phyloP scores from a whole-genome alignment of 1,140 invertebrate genomes.

The Schlechtendalia chinensis region DNA sequence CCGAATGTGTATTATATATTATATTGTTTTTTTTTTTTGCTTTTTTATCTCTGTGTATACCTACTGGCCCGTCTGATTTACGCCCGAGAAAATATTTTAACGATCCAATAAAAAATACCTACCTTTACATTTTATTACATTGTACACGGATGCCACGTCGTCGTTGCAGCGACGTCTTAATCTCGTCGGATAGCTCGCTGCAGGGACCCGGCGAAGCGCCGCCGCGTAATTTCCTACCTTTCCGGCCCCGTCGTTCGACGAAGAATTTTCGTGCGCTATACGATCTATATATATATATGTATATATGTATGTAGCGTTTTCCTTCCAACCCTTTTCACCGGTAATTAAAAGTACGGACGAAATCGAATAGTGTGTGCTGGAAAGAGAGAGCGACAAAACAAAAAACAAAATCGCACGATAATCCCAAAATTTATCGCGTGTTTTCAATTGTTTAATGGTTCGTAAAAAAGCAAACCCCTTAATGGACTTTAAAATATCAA shows the following conservation, averaged over 20 bases:
- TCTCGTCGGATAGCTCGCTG: neutral
- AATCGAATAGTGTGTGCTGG: too few relatives aligned
- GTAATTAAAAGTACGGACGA: constrained; percentile 20
- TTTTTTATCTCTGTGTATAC: too few relatives aligned
- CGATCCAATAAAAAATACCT: constrained; percentile 27
- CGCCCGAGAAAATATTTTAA: constrained; percentile 29
- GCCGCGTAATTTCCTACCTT: neutral
- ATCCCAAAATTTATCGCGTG: constrained; percentile 28
- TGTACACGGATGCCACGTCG: neutral
- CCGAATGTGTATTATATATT: too few relatives aligned
- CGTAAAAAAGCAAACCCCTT: constrained; percentile 19
- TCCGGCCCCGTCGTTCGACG: neutral
- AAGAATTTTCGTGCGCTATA: neutral
- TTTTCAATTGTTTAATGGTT: constrained; percentile 35
- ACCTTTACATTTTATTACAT: constrained; percentile 9
- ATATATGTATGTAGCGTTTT: too few relatives aligned
- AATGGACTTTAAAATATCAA: constrained; percentile 33
- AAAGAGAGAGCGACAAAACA: too few relatives aligned
- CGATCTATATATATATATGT: too few relatives aligned
- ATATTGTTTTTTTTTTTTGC: neutral
- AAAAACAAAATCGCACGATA: constrained; percentile 10
- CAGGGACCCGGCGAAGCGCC: neutral
- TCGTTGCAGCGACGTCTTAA: constrained; percentile 1
- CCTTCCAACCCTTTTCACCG: neutral
- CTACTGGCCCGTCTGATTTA: neutral